A percentile compares a stretch with the other conserved stretches of the same genome.
Conservation (phyloP, 2,113 vertebrate genomes). For the Herpailurus yagouaroundi region DNA sequence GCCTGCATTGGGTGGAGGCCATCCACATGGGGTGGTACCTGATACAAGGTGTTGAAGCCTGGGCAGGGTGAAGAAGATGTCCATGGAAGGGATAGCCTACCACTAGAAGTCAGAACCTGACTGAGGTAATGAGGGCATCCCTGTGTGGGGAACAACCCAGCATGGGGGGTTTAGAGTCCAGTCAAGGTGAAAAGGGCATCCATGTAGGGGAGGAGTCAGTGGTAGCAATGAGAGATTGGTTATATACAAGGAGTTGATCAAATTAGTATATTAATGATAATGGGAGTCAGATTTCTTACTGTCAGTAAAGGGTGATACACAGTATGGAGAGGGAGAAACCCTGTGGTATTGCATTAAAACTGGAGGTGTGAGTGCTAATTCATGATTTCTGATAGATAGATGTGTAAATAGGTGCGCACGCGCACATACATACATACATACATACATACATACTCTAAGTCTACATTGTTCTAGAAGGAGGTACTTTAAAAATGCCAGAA, state of each 20-base stretch:
- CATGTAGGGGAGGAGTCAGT: not conserved
- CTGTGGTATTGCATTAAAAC: not conserved
- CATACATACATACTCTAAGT: not conserved
- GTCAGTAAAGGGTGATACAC: not conserved
- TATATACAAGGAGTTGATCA: not conserved
- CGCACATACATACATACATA: not conserved
- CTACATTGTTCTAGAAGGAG: not conserved
- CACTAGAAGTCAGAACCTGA: not conserved
- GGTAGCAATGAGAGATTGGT: not conserved
- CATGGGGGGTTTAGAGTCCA: not conserved
- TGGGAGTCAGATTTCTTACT: not conserved
- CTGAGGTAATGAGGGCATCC: not conserved
- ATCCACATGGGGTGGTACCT: not conserved
- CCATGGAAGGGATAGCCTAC: not conserved
- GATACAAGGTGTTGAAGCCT: not conserved
- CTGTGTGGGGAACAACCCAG: not conserved
- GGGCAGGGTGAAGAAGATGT: not conserved
- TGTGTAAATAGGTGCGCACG: not conserved
- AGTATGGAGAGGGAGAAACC: not conserved
- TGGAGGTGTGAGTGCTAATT: not conserved
- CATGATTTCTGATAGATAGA: not conserved
- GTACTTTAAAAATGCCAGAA: not conserved
- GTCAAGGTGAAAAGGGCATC: not conserved
- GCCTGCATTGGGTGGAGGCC: not conserved
- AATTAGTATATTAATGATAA: not conserved